Percentiles rank a stretch among this genome's conserved stretches.
These are phyloP conservation scores for Pterobdella sp. DNA, from an alignment of 2,888 invertebrate genomes.

Conservation along the genomic window DNA sequence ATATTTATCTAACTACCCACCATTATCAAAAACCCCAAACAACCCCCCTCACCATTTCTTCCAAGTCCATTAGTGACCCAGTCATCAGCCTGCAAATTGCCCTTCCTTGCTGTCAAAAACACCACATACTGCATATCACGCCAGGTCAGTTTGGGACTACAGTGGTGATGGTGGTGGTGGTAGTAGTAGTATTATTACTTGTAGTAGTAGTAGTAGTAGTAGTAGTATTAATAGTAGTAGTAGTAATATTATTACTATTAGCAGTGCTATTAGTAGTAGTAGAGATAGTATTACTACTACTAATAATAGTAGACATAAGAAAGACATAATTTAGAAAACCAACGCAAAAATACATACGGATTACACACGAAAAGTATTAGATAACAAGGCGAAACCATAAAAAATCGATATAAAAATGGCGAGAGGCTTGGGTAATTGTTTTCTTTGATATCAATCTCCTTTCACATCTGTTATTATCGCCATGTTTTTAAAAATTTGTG, in stretches of 20 bases:
- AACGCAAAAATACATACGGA: too few species aligned
- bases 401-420: too few species aligned
- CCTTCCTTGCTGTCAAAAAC: slow-evolving; percentile 83
- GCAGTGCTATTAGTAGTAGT: too few species aligned
- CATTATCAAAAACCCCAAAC: not conserved
- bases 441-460: too few species aligned
- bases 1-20: not conserved
- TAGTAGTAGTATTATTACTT: not conserved
- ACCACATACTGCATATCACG: slow-evolving; percentile 98
- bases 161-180: not conserved
- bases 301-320: not conserved
- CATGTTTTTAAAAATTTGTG: too few species aligned
- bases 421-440: too few species aligned
- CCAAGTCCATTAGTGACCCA: slow-evolving; percentile 92
- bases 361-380: too few species aligned
- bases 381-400: too few species aligned
- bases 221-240: not conserved
- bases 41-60: slow-evolving; percentile 33
- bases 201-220: not conserved
- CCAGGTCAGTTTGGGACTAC: slow-evolving; percentile 75
- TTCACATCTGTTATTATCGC: too few species aligned
- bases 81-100: slow-evolving; percentile 64
- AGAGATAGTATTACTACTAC: too few species aligned
- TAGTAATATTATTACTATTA: not conserved
- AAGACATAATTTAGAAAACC: not conserved